Evolutionary conservation across 2,797 vertebrate species (phyloP).

Genomic region (Diglossa cyanea): DNA sequence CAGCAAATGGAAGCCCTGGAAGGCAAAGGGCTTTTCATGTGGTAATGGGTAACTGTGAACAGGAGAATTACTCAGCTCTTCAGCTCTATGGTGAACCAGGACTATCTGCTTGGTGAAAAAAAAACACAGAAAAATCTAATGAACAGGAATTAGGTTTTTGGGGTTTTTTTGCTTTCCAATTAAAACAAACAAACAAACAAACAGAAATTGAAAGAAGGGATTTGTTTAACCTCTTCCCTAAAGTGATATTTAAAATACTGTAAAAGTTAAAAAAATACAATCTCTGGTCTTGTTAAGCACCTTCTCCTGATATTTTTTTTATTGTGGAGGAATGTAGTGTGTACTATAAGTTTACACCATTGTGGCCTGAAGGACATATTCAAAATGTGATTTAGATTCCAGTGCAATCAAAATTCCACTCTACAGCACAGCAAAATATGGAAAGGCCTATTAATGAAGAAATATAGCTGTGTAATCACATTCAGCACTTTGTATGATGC

Average conservation of each 20-base stretch:
- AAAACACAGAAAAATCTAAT: not conserved
- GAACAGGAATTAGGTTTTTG: accelerated
- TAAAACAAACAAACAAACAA: no score
- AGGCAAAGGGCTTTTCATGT: not conserved
- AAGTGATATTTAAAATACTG: not conserved
- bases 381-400: not conserved
- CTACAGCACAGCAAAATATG: not conserved
- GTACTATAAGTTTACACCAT: not conserved
- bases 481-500: not conserved
- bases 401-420: not conserved
- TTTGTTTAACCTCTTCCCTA: not conserved
- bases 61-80: not conserved
- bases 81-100: not conserved
- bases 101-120: not conserved
- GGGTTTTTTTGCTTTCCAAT: not conserved
- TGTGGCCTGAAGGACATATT: not conserved
- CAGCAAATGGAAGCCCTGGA: not conserved
- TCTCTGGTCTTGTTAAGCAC: not conserved
- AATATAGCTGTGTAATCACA: not conserved
- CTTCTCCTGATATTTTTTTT: not conserved
- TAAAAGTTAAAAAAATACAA: not conserved
- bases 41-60: no score
- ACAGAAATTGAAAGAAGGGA: not conserved
- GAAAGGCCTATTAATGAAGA: not conserved
- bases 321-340: not conserved